Conservation (phyloP, 92 coral and sea anemone species). For the Micromussa lordhowensis region DNA sequence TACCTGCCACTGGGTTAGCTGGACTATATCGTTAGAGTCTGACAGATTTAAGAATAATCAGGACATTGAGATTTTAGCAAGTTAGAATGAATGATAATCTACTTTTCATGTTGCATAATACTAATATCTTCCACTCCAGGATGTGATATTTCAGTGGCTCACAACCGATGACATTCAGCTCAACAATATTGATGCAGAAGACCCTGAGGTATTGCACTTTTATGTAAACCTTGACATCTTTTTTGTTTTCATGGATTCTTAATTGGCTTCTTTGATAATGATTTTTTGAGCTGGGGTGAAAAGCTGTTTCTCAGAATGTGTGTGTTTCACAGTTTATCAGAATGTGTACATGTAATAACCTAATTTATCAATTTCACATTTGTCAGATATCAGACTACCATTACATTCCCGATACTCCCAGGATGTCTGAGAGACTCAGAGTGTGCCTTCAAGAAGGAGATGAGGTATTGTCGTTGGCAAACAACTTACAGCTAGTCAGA, state of each 20-base stretch:
- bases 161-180: conserved; percentile 94
- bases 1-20: too few species aligned
- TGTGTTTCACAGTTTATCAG: background rate
- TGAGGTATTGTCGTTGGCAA: conserved; percentile 68
- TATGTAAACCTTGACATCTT: background rate
- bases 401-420: conserved; percentile 93
- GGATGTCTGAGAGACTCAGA: conserved; percentile 90
- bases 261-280: background rate
- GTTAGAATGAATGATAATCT: background rate
- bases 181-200: conserved; percentile 98
- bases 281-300: background rate
- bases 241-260: background rate
- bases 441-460: conserved; percentile 98
- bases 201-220: conserved; percentile 84
- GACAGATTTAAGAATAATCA: too few species aligned
- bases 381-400: conserved; percentile 92
- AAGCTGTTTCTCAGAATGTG: background rate
- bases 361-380: background rate
- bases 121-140: conserved; percentile 53
- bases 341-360: background rate
- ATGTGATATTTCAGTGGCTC: conserved; percentile 95
- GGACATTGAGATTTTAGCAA: background rate
- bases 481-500: background rate
- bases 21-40: too few species aligned
- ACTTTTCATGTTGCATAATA: background rate